Evolutionary conservation across 2,888 invertebrate genomes (phyloP).

Genomic region (Synanthedon vespiformis): DNA sequence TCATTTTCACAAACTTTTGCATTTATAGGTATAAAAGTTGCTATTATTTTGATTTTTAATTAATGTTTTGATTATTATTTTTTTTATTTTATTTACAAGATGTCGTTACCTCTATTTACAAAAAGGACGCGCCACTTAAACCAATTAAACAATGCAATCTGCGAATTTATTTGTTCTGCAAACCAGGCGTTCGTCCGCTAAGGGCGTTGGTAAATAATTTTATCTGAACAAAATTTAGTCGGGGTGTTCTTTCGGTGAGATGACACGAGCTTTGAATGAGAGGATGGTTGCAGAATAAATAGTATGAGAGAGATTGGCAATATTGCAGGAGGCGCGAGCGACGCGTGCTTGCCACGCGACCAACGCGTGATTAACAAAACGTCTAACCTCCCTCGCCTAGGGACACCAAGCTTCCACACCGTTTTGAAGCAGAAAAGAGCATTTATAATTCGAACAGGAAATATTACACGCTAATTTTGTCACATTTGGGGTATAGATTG

Average conservation of each 20-base stretch:
- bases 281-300: conserved; percentile 64
- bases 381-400: neutral
- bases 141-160: conserved; percentile 64
- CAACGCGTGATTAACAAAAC: conserved; percentile 28
- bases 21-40: too few relatives aligned
- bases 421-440: conserved; percentile 41
- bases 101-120: neutral
- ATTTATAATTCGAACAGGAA: conserved; percentile 63
- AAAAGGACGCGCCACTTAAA: conserved; percentile 34
- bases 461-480: conserved; percentile 69
- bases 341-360: conserved; percentile 20
- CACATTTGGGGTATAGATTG: conserved; percentile 55
- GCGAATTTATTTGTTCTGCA: conserved; percentile 50
- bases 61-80: too few relatives aligned
- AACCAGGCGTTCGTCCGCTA: conserved; percentile 11
- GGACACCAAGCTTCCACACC: conserved; percentile 20
- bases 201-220: conserved; percentile 36
- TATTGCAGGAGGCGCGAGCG: conserved; percentile 13
- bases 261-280: conserved; percentile 55
- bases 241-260: conserved; percentile 32
- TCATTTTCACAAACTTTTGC: too few relatives aligned
- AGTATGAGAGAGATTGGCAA: conserved; percentile 26
- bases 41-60: too few relatives aligned
- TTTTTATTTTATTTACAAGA: too few relatives aligned
- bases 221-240: conserved; percentile 57